Conservation (phyloP, 2,797 vertebrate species). For the Chromis chromis region DNA sequence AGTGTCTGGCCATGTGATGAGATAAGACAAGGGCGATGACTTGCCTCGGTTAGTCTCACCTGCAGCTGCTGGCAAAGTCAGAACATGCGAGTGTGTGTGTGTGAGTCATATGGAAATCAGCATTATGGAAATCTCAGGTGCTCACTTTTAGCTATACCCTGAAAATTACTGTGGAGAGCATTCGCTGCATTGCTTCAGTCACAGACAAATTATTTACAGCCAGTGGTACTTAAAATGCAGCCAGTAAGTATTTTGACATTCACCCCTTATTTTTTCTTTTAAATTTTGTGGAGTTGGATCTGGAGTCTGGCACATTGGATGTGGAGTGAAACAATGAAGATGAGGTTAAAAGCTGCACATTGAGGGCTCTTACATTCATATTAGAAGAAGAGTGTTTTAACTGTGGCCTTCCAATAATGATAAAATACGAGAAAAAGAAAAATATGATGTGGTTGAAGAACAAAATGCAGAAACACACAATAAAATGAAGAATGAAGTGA, state of each 20-base stretch:
- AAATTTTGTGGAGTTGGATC: neutral
- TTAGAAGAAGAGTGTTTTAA: neutral
- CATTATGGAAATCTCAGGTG: slow-evolving; percentile 35
- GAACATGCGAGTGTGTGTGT: neutral
- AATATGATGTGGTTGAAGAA: neutral
- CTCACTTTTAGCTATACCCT: slow-evolving; percentile 40
- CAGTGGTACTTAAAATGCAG: slow-evolving; percentile 15
- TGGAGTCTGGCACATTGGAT: neutral
- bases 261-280: neutral
- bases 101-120: slow-evolving; percentile 16
- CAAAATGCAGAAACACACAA: neutral
- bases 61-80: slow-evolving; percentile 46
- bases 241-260: slow-evolving; percentile 6
- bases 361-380: neutral
- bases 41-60: slow-evolving; percentile 54
- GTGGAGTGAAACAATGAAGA: neutral
- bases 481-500: too few relatives aligned
- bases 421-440: neutral
- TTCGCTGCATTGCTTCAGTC: slow-evolving; percentile 15
- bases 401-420: neutral
- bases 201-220: slow-evolving; percentile 24
- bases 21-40: slow-evolving; percentile 62
- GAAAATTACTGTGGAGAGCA: slow-evolving; percentile 19
- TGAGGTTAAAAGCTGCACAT: neutral
- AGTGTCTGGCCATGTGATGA: slow-evolving; percentile 57